Evolutionary conservation across 2,113 vertebrate species (phyloP).

Genomic region (Carollia perspicillata): DNA sequence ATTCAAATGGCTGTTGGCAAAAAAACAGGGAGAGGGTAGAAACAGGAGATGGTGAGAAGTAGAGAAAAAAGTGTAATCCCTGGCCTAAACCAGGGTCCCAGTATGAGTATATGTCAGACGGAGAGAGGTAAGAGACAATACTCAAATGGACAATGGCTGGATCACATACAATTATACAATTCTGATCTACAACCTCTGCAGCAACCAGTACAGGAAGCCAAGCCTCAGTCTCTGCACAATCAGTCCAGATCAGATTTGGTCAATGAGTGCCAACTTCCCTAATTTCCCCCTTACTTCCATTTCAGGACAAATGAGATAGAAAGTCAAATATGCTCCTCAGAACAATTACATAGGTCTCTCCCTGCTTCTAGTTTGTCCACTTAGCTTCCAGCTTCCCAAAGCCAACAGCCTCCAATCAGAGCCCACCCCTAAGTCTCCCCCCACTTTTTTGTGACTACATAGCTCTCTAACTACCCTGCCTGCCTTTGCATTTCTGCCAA

Average conservation of each 20-base stretch:
- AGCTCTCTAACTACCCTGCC: neutral
- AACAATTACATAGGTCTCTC: neutral
- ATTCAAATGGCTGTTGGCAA: neutral
- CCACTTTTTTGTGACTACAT: neutral
- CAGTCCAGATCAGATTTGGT: neutral
- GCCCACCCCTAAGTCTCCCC: neutral
- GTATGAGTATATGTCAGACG: neutral
- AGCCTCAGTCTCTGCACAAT: neutral
- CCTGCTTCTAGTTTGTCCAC: neutral
- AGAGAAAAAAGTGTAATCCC: neutral
- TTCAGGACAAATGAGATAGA: neutral
- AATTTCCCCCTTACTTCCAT: neutral
- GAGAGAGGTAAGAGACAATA: neutral
- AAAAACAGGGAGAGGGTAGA: neutral
- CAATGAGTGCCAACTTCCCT: neutral
- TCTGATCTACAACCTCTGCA: neutral
- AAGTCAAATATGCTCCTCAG: neutral
- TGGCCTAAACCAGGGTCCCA: neutral
- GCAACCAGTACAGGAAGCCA: neutral
- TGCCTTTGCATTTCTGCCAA: neutral
- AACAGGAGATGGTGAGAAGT: neutral
- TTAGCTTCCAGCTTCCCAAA: neutral
- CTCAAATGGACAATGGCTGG: neutral
- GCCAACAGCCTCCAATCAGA: neutral
- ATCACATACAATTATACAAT: neutral